Evolutionary conservation across 64 coral and sea anemone genomes (phyloP).

Genomic region (Montipora efflorescens): DNA sequence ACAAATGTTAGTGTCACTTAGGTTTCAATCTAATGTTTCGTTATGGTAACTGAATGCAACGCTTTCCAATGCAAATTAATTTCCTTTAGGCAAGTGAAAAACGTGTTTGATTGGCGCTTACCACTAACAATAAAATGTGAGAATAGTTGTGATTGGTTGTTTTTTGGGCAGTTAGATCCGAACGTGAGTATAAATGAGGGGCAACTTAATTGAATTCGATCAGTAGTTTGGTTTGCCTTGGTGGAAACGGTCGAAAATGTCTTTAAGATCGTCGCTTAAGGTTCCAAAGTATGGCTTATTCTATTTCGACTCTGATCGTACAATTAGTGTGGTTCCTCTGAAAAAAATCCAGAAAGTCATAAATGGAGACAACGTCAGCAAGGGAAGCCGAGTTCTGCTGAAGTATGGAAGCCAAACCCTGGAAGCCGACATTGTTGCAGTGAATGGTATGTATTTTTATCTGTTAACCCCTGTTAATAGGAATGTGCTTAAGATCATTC

Average conservation of each 20-base stretch:
- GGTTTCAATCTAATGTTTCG: too few relatives aligned
- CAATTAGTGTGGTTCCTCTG: constrained; percentile 25
- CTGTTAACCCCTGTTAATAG: background rate
- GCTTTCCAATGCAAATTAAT: too few relatives aligned
- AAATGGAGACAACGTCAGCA: constrained; percentile 7
- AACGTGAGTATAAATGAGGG: too few relatives aligned
- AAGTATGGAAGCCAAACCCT: background rate
- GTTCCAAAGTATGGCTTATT: constrained; percentile 26
- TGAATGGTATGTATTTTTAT: constrained; percentile 16
- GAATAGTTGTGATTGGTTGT: too few relatives aligned
- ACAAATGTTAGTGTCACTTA: too few relatives aligned
- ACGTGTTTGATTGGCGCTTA: too few relatives aligned
- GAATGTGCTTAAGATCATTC: too few relatives aligned
- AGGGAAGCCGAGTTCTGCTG: constrained; percentile 16
- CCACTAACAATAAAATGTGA: too few relatives aligned
- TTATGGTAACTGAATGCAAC: too few relatives aligned
- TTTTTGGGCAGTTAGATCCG: too few relatives aligned
- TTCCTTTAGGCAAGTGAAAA: too few relatives aligned
- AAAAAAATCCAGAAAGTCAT: background rate
- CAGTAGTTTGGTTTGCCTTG: background rate
- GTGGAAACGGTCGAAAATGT: background rate
- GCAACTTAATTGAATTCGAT: too few relatives aligned
- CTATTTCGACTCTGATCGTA: constrained; percentile 1
- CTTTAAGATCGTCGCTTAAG: background rate
- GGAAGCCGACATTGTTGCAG: constrained; percentile 14